phyloP scores from a whole-genome alignment of 2,797 vertebrate species.

The Peromyscus eremicus region DNA sequence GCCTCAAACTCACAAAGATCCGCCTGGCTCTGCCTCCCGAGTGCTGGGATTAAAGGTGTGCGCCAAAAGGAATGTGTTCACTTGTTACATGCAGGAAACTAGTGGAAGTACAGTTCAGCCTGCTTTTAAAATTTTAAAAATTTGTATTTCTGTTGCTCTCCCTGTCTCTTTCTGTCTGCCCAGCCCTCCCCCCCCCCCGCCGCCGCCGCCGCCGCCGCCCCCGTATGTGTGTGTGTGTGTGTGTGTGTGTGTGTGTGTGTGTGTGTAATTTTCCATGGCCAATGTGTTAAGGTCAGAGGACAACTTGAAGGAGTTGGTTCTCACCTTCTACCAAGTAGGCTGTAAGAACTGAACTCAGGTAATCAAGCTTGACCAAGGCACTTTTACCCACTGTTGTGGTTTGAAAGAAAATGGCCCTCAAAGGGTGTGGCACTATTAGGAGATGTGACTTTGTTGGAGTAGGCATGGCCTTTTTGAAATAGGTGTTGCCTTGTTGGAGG shows the following conservation, averaged over 20 bases:
- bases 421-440: no score
- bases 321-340: background rate
- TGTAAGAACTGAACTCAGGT: background rate
- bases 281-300: background rate
- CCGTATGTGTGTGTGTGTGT: background rate
- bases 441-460: no score
- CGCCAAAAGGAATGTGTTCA: background rate
- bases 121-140: background rate
- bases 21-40: no score
- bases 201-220: no score
- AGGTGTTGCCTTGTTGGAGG: no score
- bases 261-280: background rate
- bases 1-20: no score
- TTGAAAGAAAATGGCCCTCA: no score
- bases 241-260: background rate
- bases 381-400: background rate
- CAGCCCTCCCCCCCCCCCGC: no score
- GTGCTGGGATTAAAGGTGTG: no score
- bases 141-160: background rate
- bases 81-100: background rate
- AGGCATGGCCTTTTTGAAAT: no score
- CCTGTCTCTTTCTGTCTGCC: background rate
- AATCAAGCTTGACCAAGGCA: background rate
- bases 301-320: background rate
- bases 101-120: background rate